Percentiles rank a stretch among this genome's conserved stretches.
Conservation (phyloP, 2,888 invertebrate species). For the Drosophila nr. medialis region DNA sequence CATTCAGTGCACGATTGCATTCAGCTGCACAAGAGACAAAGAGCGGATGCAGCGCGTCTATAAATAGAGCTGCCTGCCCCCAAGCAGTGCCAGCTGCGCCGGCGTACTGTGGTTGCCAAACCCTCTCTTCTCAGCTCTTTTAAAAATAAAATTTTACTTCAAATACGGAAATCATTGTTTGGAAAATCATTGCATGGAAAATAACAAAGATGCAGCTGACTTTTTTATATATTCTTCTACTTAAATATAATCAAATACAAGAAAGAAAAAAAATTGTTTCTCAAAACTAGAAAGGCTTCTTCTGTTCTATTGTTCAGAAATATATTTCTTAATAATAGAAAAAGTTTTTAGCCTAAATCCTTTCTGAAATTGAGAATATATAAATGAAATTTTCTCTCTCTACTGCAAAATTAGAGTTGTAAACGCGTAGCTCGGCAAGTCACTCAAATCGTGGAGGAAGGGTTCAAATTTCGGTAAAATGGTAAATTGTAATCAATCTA, state of each 20-base stretch:
- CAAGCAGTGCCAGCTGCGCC: constrained; percentile 12
- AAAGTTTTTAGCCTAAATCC: background rate
- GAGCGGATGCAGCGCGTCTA: constrained; percentile 23
- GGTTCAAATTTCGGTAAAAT: too few species aligned
- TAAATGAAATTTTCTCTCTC: background rate
- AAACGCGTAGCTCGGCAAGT: too few species aligned
- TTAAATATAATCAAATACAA: background rate
- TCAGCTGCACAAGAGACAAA: background rate
- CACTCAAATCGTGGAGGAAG: too few species aligned
- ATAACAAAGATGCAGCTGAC: background rate
- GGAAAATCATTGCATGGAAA: background rate
- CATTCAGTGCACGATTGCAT: background rate
- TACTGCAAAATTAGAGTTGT: background rate
- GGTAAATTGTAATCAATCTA: too few species aligned
- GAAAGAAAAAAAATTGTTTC: background rate
- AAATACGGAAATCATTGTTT: background rate
- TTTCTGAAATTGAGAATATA: background rate
- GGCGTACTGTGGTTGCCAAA: background rate
- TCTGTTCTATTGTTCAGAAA: background rate
- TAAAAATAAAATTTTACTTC: background rate
- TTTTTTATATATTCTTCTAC: background rate
- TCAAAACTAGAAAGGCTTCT: background rate
- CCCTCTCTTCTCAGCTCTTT: background rate
- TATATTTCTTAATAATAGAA: background rate
- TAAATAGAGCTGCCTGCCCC: constrained; percentile 45